phyloP scores from a whole-genome alignment of 1,140 invertebrate species.

The Trachymyrmex cornetzi region DNA sequence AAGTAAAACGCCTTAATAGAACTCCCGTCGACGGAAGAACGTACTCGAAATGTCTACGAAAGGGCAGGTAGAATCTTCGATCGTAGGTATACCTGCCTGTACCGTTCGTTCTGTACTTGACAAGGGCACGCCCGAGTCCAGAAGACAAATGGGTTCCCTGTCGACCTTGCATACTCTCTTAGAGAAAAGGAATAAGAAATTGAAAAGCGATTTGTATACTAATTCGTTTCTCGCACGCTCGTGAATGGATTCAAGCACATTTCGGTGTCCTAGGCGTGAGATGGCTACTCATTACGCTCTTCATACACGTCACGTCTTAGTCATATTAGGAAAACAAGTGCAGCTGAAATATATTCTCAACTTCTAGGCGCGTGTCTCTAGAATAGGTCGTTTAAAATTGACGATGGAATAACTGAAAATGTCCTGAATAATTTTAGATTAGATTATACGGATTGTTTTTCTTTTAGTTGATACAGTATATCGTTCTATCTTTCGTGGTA shows the following conservation, averaged over 20 bases:
- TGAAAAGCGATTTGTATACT: conserved; percentile 72
- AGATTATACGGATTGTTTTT: not conserved
- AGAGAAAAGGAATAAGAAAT: conserved; percentile 62
- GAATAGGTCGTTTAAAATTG: not conserved
- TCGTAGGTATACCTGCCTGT: conserved; percentile 65
- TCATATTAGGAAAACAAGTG: conserved; percentile 22
- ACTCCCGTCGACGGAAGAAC: conserved; percentile 37
- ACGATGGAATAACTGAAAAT: too few species aligned
- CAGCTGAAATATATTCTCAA: not conserved
- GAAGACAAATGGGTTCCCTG: conserved; percentile 71
- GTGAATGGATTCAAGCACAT: conserved; percentile 37
- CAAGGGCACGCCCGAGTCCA: conserved; percentile 70
- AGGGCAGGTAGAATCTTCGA: conserved; percentile 69
- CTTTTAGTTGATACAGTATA: not conserved
- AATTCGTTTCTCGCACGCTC: conserved; percentile 40
- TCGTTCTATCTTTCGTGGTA: too few species aligned
- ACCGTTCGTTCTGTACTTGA: conserved; percentile 68
- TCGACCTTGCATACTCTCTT: conserved; percentile 65
- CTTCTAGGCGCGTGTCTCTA: not conserved
- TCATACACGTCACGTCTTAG: not conserved
- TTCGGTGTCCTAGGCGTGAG: not conserved
- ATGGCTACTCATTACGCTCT: not conserved
- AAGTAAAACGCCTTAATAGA: conserved; percentile 53
- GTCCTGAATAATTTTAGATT: not conserved
- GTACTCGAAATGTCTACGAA: conserved; percentile 58